Base-by-base conservation (phyloP, 2,797 vertebrate genomes). In the Meriones psammophilus region DNA sequence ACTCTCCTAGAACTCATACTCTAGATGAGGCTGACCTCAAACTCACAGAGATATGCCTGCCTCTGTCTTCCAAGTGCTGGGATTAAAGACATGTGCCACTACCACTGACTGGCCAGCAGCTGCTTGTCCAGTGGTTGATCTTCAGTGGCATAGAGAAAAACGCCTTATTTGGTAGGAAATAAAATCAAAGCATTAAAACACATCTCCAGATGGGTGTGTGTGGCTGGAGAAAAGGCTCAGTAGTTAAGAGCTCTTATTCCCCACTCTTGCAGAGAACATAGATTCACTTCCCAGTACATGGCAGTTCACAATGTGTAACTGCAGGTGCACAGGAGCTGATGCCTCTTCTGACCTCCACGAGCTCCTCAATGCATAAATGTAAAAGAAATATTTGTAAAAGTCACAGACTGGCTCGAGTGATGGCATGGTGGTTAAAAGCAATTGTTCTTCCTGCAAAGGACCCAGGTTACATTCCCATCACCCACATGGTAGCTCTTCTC, bases 111-210 rank as follows among this genome's bases (percentile, higher is more conserved):
- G 26, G 60, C 1, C 50, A 84, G 42, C n/a, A 71, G 56, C 58
- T 92, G 20, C 14, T 86, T 36, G 94, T 89, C 10, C 28, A 80
- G 60, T 68, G 39, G 8, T 81, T 86, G 18, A 69, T 39, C 20
- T 69, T 86, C 64, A 74, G 69, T 88, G n/a, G 54, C 33, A 42
- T 56, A 28, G 2, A 42, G 54, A 58, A 74, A 62, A 81, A 62
- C 30, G 36, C 26, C 26, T 83, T 66, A 84, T 66, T 66, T 84
- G 62, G 39, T 64, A 86, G n/a, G 58, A 85, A 92, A 96, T 69
- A 81, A 92, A 94, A 80, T 24, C 10, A 68, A 80, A 54, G 24
- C 66, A 92, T 94, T 24, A 58, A 13, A n/a, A 64, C 66, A 30
- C 17, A 20, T 46, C 60, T 84, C 30, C 15, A 84, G 39, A 84